phyloP scores from a whole-genome alignment of 2,113 vertebrate genomes.

The Scartelaos histophorus region DNA sequence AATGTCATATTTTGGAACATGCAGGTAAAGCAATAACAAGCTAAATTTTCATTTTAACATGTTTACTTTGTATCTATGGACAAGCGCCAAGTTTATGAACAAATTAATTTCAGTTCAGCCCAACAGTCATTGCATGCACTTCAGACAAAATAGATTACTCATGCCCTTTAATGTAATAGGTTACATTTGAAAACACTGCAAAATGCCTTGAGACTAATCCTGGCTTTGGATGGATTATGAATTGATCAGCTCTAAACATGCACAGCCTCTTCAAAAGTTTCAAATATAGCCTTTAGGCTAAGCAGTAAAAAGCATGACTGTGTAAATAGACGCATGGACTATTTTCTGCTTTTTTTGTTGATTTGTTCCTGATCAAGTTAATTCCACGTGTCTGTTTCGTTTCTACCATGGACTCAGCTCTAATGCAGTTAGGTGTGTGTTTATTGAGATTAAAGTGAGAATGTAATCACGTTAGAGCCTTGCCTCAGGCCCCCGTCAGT shows the following conservation, averaged over 20 bases:
- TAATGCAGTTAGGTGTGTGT: slow-evolving; percentile 52
- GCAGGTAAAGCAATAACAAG: too few species aligned
- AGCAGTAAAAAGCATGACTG: not conserved
- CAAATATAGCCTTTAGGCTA: not conserved
- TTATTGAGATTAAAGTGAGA: slow-evolving; percentile 61
- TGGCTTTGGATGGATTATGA: not conserved
- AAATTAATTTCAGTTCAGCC: not conserved
- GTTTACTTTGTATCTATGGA: too few species aligned
- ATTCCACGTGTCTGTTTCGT: slow-evolving; percentile 17
- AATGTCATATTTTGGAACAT: too few species aligned
- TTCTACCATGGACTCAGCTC: slow-evolving; percentile 27
- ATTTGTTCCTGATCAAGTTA: slow-evolving; percentile 24
- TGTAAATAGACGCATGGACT: not conserved
- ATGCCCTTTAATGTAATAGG: not conserved
- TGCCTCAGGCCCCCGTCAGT: slow-evolving; percentile 31
- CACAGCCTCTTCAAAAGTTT: not conserved
- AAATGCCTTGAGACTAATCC: not conserved
- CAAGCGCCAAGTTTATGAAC: too few species aligned
- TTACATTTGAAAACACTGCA: not conserved
- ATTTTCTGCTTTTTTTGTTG: not conserved
- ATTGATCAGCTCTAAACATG: not conserved
- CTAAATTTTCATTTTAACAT: too few species aligned
- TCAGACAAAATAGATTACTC: not conserved
- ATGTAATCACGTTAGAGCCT: slow-evolving; percentile 53
- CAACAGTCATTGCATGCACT: not conserved